Conservation (phyloP, 2,113 vertebrate species). For the Tamias sibiricus region DNA sequence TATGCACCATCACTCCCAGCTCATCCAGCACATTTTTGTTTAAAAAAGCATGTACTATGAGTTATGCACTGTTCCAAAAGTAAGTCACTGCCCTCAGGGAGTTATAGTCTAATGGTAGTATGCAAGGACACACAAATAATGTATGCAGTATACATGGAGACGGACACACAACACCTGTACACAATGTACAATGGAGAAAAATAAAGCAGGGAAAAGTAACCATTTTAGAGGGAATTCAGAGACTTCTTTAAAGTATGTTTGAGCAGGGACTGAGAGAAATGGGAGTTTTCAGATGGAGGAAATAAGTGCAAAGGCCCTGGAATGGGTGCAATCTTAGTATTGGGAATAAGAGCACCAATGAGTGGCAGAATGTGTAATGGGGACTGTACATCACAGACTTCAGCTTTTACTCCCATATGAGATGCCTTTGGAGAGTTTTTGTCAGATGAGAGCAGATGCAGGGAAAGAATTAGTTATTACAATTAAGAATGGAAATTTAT, state of each 20-base stretch:
- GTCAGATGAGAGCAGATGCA: neutral
- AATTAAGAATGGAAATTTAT: neutral
- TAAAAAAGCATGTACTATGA: neutral
- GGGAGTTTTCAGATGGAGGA: neutral
- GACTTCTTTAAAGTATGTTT: neutral
- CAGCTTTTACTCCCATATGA: neutral
- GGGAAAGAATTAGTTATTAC: neutral
- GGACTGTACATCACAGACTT: neutral
- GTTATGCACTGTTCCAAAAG: neutral
- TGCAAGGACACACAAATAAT: neutral
- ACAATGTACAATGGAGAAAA: neutral
- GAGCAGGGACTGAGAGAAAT: neutral
- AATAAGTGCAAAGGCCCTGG: neutral
- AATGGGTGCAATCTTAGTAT: neutral
- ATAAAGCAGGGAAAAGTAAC: neutral
- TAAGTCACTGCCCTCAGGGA: neutral
- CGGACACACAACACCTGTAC: neutral
- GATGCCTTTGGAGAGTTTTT: neutral
- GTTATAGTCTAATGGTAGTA: neutral
- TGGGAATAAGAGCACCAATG: neutral
- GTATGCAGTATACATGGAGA: neutral
- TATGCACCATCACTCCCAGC: no score
- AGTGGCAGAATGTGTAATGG: neutral
- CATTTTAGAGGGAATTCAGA: slow-evolving; percentile 15
- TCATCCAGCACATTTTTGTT: neutral